Percentiles rank a stretch among this genome's conserved stretches.
These are phyloP conservation scores for Diuraphis noxia DNA, from an alignment of 1,140 invertebrate species.

Conservation along the genomic window DNA sequence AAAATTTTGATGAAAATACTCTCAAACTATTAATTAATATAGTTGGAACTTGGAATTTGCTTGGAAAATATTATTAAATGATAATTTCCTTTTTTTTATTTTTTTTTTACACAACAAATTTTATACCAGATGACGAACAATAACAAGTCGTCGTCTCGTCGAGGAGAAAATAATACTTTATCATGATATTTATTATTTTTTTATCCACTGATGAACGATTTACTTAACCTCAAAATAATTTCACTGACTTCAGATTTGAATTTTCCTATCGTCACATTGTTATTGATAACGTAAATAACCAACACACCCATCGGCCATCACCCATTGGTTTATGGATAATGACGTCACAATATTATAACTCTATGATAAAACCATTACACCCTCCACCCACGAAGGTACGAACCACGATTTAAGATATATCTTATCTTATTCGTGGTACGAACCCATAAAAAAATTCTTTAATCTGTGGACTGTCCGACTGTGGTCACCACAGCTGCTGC, in stretches of 20 bases:
- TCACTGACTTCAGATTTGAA: no score
- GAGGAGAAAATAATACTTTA: not conserved
- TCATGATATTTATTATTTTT: not conserved
- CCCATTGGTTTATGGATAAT: no score
- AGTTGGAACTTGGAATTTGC: not conserved
- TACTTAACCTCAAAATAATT: constrained; percentile 30
- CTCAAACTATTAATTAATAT: not conserved
- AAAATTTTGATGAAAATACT: not conserved
- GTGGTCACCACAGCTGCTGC: no score
- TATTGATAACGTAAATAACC: no score
- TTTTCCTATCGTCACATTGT: not conserved
- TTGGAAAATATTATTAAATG: not conserved
- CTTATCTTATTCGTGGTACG: no score
- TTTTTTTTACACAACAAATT: not conserved
- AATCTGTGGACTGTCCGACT: no score
- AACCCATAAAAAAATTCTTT: no score
- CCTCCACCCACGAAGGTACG: no score
- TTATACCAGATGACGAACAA: not conserved
- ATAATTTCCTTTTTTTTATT: not conserved
- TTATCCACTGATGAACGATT: constrained; percentile 2
- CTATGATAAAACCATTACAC: no score
- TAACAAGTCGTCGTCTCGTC: not conserved
- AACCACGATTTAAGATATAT: no score
- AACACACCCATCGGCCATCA: no score
- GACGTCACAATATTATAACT: no score